phyloP scores from a whole-genome alignment of 2,797 vertebrate genomes.

The Oceanodroma leucorhoa region DNA sequence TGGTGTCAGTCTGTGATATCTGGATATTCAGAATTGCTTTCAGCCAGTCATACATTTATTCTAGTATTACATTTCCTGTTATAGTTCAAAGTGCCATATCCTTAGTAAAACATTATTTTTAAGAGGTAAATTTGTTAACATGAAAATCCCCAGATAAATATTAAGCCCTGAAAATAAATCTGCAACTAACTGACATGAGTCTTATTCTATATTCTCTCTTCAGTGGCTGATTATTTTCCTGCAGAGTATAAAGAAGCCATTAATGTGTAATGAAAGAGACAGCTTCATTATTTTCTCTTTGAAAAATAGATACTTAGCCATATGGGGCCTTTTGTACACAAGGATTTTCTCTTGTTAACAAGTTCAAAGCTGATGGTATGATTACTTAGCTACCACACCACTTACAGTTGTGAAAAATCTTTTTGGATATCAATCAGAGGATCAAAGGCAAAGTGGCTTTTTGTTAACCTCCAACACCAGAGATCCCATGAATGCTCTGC shows the following conservation, averaged over 20 bases:
- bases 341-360: background rate
- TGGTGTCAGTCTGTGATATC: background rate
- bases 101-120: background rate
- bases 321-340: background rate
- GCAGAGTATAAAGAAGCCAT: slow-evolving; percentile 25
- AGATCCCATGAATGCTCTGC: background rate
- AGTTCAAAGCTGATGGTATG: background rate
- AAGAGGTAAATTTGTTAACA: slow-evolving; percentile 1
- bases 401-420: background rate
- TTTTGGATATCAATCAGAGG: background rate
- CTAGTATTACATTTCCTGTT: background rate
- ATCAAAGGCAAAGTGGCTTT: background rate
- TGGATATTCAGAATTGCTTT: background rate
- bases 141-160: background rate
- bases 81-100: background rate
- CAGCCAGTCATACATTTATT: background rate
- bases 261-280: slow-evolving; percentile 33
- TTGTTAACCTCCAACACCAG: background rate
- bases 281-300: slow-evolving; percentile 34
- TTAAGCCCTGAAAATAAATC: slow-evolving; percentile 24
- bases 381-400: background rate
- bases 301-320: slow-evolving; percentile 2
- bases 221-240: slow-evolving; percentile 31
- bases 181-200: background rate
- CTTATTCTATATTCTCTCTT: slow-evolving; percentile 15